These are phyloP conservation scores for Ibidorhyncha struthersii DNA, from an alignment of 2,113 vertebrate species.

Conservation along the genomic window DNA sequence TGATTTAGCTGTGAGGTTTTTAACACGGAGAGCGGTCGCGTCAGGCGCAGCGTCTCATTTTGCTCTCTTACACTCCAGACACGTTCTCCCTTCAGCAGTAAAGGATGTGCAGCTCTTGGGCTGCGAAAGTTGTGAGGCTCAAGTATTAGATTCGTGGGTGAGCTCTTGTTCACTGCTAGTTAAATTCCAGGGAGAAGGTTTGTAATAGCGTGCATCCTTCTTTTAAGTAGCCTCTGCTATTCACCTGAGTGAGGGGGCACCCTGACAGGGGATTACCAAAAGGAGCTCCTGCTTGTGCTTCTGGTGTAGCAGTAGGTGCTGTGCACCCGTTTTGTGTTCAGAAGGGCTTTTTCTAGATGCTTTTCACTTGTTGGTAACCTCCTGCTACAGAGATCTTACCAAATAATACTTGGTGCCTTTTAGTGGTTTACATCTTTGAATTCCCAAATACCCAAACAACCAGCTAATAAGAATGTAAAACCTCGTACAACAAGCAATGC, in stretches of 20 bases:
- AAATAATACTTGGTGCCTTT: neutral
- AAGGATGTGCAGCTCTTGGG: accelerated
- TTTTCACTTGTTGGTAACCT: neutral
- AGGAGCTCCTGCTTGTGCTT: neutral
- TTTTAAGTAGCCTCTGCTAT: accelerated
- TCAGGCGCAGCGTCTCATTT: accelerated
- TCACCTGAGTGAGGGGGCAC: neutral
- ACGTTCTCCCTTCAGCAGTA: accelerated
- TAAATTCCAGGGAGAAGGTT: too few relatives aligned
- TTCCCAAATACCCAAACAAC: neutral
- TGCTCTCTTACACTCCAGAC: accelerated
- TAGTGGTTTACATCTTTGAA: neutral
- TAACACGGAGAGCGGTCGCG: accelerated
- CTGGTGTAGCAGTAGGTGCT: neutral
- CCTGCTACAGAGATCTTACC: accelerated
- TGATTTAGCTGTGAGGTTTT: neutral
- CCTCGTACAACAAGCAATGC: neutral
- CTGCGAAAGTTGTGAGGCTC: accelerated
- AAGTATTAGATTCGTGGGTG: accelerated
- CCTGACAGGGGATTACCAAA: accelerated
- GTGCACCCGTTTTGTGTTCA: neutral
- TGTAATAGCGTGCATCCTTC: accelerated
- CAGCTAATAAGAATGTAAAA: neutral
- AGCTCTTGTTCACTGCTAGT: neutral
- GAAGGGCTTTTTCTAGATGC: neutral